Evolutionary conservation across 2,888 invertebrate genomes (phyloP).

Genomic region (Kuschelorhynchus macadamiae): DNA sequence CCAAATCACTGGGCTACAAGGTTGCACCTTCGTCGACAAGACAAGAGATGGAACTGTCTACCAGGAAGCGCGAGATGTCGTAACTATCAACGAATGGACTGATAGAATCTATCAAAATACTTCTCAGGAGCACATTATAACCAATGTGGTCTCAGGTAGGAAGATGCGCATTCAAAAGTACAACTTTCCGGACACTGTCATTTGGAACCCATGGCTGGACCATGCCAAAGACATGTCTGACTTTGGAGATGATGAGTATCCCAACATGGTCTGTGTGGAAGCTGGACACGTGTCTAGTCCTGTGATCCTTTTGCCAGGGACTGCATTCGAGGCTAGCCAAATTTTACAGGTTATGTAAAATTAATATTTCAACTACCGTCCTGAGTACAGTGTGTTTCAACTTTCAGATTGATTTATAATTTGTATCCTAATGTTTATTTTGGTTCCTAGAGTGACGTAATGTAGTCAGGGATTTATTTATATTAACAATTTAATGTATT

Average conservation of each 20-base stretch:
- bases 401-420: constrained; percentile 12
- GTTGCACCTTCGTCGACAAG: constrained; percentile 82
- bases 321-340: constrained; percentile 93
- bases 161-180: constrained; percentile 95
- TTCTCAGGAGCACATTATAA: constrained; percentile 92
- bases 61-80: constrained; percentile 92
- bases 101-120: constrained; percentile 95
- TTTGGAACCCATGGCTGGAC: constrained; percentile 98
- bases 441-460: constrained; percentile 8
- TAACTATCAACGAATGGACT: constrained; percentile 92
- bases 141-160: constrained; percentile 91
- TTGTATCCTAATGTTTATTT: constrained; percentile 11
- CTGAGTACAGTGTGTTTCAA: constrained; percentile 29
- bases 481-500: no score
- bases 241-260: constrained; percentile 97
- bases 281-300: constrained; percentile 92
- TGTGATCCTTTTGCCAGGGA: constrained; percentile 89
- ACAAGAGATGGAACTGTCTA: constrained; percentile 88
- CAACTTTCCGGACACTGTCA: constrained; percentile 95
- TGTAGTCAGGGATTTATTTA: constrained; percentile 1
- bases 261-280: constrained; percentile 97
- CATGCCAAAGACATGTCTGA: constrained; percentile 93
- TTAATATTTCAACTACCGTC: constrained; percentile 42
- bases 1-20: constrained; percentile 93
- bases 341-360: constrained; percentile 81